Evolutionary conservation across 2,797 vertebrate species (phyloP).

Genomic region (Lycodopsis pacificus): DNA sequence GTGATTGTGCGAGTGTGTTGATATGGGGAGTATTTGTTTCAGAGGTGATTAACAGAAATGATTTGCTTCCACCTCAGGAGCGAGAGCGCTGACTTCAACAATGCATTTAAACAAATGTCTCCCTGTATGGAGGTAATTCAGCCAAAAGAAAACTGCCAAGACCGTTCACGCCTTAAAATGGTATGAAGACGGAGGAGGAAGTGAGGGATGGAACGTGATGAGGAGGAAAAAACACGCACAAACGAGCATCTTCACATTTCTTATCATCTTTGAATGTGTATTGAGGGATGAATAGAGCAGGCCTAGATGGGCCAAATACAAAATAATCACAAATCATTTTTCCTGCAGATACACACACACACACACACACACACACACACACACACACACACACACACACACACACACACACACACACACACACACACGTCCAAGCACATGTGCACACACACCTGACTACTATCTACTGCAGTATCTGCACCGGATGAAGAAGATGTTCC

Average conservation of each 20-base stretch:
- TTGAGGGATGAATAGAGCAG: not conserved
- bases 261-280: not conserved
- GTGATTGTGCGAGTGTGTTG: not conserved
- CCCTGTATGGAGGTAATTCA: constrained; percentile 18
- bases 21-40: constrained; percentile 21
- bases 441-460: not conserved
- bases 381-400: not conserved
- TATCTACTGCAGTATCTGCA: constrained; percentile 33
- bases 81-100: not conserved
- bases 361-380: not conserved
- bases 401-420: not conserved
- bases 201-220: not conserved
- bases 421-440: not conserved
- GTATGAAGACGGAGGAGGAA: not conserved
- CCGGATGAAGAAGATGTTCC: constrained; percentile 1
- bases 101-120: constrained; percentile 44
- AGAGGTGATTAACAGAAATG: constrained; percentile 51
- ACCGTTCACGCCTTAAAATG: constrained; percentile 20
- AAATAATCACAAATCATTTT: not conserved
- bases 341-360: not conserved
- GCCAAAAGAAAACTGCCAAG: constrained; percentile 19
- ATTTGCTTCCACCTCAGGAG: constrained; percentile 20
- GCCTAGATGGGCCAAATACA: not conserved
- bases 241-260: not conserved
- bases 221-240: not conserved